Evolutionary conservation across 2,113 vertebrate genomes (phyloP), one percentile per base, ranked within the genome.

Genomic region (Nipponia nippon): DNA sequence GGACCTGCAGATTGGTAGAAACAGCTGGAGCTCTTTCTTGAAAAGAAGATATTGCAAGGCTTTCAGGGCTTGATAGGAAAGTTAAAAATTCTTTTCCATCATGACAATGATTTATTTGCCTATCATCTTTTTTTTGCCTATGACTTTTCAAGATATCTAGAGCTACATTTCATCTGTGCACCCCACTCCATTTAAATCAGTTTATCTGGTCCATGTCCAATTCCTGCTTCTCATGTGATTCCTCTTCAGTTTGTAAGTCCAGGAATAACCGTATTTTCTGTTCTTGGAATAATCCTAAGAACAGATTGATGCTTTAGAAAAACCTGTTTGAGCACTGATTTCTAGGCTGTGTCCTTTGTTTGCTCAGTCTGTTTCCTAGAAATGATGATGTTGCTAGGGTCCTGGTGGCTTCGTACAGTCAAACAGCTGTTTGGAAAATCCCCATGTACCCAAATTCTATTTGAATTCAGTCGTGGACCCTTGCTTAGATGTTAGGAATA

Each of bases 221-320:
- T 56, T 84, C 40, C 27, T 66, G 46, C 40, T 53, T 84, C 55
- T 91, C 63, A 36, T 87, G 77, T 91, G 91, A 77, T 84, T 93
- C 50, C 59, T 93, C 42, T 78, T 46, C 63, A 56, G 20, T 69
- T 70, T 87, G 34, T 66, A 69, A 92, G 77, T 94, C 86, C 80
- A 70, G 89, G 84, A 94, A 91, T 87, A 91, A 30, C 89, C 50
- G 5, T 55, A 49, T 94, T 81, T 86, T 77, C 77, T 93, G 83
- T 73, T 91, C 83, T 91, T 89, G 93, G 87, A 91, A 81, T 81
- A 97, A 34, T 69, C 77, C 72, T 94, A 66, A 75, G 90, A 93
- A 71, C 87, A 93, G 69, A 91, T 91, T 84, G 92, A 59, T 62
- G 59, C 77, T 87, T 79, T 50, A 71, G 52, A 50, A 82, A 84